Percentiles rank a stretch among this genome's conserved stretches.
Conservation (phyloP, 2,113 vertebrate species). For the Notiomystis cincta region DNA sequence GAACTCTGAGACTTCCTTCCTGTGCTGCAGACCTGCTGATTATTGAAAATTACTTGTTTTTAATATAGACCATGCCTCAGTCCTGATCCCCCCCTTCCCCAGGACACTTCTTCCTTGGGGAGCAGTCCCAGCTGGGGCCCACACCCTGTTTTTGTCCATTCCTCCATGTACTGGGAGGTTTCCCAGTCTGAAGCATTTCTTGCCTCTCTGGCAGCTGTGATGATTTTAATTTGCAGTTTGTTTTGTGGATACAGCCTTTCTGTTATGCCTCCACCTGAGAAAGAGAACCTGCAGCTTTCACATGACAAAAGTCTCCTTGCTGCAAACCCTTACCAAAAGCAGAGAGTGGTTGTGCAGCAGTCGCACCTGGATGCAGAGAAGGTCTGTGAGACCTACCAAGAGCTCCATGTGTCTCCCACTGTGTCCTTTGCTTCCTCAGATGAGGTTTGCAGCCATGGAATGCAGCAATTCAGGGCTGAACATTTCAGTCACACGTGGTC, state of each 20-base stretch:
- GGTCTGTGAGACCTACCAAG: fast-evolving
- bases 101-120: neutral
- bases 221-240: neutral
- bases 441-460: neutral
- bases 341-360: neutral
- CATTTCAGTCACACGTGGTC: neutral
- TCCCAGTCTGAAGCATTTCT: neutral
- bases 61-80: neutral
- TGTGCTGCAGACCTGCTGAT: neutral
- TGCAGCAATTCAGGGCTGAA: neutral
- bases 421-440: neutral
- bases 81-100: neutral
- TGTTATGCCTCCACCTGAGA: neutral
- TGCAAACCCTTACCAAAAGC: neutral
- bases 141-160: neutral
- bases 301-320: neutral
- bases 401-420: fast-evolving
- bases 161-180: neutral
- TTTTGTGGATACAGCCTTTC: neutral
- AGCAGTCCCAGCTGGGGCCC: neutral
- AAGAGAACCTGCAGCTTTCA: neutral
- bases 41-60: neutral
- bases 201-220: neutral
- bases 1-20: neutral
- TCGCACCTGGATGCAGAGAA: neutral